These are phyloP conservation scores for Tragelaphus buxtoni DNA, from an alignment of 2,113 vertebrate genomes.

Conservation along the genomic window DNA sequence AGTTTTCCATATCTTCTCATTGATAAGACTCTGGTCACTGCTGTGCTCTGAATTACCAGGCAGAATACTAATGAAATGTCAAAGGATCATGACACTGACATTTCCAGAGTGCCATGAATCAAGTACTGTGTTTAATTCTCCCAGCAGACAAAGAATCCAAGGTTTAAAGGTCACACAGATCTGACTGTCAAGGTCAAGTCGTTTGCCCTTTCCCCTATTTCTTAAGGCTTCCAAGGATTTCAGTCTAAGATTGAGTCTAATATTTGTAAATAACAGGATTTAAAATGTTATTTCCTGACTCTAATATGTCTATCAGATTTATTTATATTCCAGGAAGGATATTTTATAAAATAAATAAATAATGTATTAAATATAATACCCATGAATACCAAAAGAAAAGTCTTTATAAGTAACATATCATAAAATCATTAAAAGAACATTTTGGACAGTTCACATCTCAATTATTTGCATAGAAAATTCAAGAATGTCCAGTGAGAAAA, in stretches of 20 bases:
- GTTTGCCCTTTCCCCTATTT: neutral
- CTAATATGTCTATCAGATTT: neutral
- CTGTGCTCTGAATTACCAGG: neutral
- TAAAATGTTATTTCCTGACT: neutral
- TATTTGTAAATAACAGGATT: neutral
- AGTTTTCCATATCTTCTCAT: neutral
- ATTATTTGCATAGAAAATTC: neutral
- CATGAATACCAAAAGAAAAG: neutral
- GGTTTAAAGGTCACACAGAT: neutral
- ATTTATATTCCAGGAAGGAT: neutral
- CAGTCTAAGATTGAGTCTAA: neutral
- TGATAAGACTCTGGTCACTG: neutral
- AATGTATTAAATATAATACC: neutral
- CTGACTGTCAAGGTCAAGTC: neutral
- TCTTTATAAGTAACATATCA: neutral
- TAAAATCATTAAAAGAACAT: slow-evolving; percentile 7
- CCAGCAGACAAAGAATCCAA: neutral
- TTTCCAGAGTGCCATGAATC: neutral
- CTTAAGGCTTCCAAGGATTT: slow-evolving; percentile 16
- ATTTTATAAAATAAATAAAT: neutral
- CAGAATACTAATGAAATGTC: neutral
- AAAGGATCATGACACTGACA: neutral
- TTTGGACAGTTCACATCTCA: neutral
- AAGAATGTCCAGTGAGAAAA: neutral
- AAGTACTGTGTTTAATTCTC: neutral